A percentile compares a stretch with the other conserved stretches of the same genome.
These are phyloP conservation scores for Emberiza fucata DNA, from an alignment of 2,113 vertebrate species.

Conservation along the genomic window DNA sequence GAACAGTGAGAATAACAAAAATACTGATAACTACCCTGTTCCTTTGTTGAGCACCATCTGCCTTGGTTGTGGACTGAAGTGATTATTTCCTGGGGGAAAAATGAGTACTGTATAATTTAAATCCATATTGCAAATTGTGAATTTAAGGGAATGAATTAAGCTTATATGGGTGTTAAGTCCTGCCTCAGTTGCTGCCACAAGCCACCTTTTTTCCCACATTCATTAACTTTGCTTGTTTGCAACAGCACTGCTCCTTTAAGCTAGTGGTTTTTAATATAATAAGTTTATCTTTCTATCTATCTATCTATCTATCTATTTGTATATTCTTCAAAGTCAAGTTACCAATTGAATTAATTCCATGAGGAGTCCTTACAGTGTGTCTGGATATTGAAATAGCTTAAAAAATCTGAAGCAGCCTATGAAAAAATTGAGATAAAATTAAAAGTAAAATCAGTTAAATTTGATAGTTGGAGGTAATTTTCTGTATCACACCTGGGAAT, in stretches of 20 bases:
- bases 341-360: neutral
- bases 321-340: neutral
- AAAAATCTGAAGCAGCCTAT: neutral
- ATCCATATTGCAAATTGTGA: neutral
- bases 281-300: neutral
- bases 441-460: neutral
- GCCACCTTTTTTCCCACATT: neutral
- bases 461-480: conserved; percentile 20
- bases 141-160: neutral
- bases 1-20: neutral
- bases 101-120: neutral
- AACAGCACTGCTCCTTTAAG: neutral
- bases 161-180: neutral
- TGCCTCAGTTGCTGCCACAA: neutral
- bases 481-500: neutral
- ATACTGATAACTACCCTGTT: neutral
- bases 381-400: neutral
- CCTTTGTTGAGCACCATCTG: neutral
- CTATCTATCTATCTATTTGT: neutral
- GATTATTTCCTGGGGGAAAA: neutral
- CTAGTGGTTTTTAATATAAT: accelerated
- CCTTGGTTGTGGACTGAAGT: neutral
- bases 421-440: neutral
- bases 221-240: neutral
- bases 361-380: neutral